Evolutionary conservation across 2,888 invertebrate species (phyloP).

Genomic region (Caenorhabditis plicata): DNA sequence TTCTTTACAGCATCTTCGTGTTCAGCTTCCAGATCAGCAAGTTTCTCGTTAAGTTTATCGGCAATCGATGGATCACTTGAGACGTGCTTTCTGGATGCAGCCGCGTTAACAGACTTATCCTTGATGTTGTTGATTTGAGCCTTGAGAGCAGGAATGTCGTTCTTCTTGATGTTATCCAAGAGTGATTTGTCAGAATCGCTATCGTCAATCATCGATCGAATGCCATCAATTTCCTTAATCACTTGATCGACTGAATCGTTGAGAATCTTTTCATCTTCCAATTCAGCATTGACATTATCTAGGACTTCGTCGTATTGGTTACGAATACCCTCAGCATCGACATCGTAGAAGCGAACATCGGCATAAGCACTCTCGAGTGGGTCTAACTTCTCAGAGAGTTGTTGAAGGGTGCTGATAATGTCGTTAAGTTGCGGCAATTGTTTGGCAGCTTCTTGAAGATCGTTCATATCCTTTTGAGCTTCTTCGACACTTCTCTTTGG

Average conservation of each 20-base stretch:
- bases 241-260: conserved; percentile 42
- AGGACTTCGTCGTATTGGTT: conserved; percentile 43
- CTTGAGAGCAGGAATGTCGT: conserved; percentile 32
- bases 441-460: conserved; percentile 11
- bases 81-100: conserved; percentile 30
- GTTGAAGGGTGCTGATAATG: conserved; percentile 32
- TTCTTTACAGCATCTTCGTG: conserved; percentile 33
- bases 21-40: conserved; percentile 17
- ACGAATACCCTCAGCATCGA: conserved; percentile 44
- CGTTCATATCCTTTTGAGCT: conserved; percentile 27
- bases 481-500: conserved; percentile 25
- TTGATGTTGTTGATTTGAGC: conserved; percentile 36
- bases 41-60: conserved; percentile 18
- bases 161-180: conserved; percentile 17
- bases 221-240: conserved; percentile 31
- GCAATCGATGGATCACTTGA: conserved; percentile 17
- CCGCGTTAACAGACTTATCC: conserved; percentile 27
- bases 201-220: conserved; percentile 16
- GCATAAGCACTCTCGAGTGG: conserved; percentile 47
- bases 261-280: conserved; percentile 39
- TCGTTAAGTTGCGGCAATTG: conserved; percentile 20
- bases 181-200: conserved; percentile 19
- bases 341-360: conserved; percentile 50
- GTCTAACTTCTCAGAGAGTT: conserved; percentile 41
- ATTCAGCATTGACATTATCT: conserved; percentile 26